These are phyloP conservation scores for Miltochrista miniata DNA, from an alignment of 2,888 invertebrate genomes.

Conservation along the genomic window DNA sequence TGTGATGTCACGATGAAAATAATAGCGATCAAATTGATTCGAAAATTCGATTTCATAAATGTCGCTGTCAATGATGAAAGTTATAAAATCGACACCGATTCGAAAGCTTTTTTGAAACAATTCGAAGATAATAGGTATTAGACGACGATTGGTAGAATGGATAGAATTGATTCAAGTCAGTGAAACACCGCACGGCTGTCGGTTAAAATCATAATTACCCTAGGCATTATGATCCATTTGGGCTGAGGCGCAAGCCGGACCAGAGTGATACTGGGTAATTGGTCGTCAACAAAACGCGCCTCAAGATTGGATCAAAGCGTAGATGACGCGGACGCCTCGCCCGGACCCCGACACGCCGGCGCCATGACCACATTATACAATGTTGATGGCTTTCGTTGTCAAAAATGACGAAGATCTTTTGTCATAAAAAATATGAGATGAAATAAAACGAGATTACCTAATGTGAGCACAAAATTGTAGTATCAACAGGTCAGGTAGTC, in stretches of 20 bases:
- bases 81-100: slow-evolving; percentile 52
- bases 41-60: slow-evolving; percentile 23
- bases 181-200: slow-evolving; percentile 32
- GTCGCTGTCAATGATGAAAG: slow-evolving; percentile 36
- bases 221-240: slow-evolving; percentile 82
- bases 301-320: slow-evolving; percentile 76
- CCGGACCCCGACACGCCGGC: slow-evolving; percentile 69
- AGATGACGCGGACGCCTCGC: slow-evolving; percentile 56
- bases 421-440: slow-evolving; percentile 75
- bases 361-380: slow-evolving; percentile 77
- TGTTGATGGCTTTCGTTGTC: slow-evolving; percentile 83
- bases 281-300: slow-evolving; percentile 71
- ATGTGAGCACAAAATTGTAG: slow-evolving; percentile 73
- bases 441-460: slow-evolving; percentile 76
- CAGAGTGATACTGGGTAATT: slow-evolving; percentile 81
- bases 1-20: not conserved
- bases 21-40: slow-evolving; percentile 34
- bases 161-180: slow-evolving; percentile 12
- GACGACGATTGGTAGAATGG: slow-evolving; percentile 56
- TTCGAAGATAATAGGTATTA: slow-evolving; percentile 64
- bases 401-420: slow-evolving; percentile 83
- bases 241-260: slow-evolving; percentile 69
- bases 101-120: slow-evolving; percentile 57
- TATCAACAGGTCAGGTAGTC: slow-evolving; percentile 68
- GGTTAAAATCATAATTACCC: slow-evolving; percentile 79